Conservation (phyloP, 2,797 vertebrate species). For the Sebastes variabilis region DNA sequence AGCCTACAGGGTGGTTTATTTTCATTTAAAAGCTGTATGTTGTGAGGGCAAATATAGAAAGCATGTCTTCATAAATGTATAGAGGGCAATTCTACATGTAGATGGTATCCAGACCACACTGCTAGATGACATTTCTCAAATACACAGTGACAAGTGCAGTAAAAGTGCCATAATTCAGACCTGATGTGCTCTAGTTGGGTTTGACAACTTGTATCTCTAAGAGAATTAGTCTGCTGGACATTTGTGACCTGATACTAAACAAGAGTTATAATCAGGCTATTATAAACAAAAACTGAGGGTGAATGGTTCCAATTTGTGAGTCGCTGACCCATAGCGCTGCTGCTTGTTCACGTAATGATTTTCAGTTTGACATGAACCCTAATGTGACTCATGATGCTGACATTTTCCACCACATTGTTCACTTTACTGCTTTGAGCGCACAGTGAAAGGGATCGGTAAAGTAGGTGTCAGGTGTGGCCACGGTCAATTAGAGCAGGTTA, state of each 20-base stretch:
- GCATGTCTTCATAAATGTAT: neutral
- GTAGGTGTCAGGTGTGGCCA: constrained; percentile 47
- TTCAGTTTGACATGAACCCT: constrained; percentile 47
- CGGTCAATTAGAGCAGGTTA: constrained; percentile 40
- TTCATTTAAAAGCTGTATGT: neutral
- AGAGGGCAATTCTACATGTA: neutral
- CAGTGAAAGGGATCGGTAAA: constrained; percentile 16
- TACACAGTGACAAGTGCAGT: neutral
- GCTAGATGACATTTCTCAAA: constrained; percentile 2
- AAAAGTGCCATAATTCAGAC: constrained; percentile 31
- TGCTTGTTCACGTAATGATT: constrained; percentile 28
- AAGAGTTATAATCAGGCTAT: constrained; percentile 38
- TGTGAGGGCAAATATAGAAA: constrained; percentile 1
- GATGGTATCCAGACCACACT: neutral
- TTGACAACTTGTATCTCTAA: constrained; percentile 10
- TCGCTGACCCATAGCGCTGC: constrained; percentile 41
- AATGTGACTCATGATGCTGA: constrained; percentile 69
- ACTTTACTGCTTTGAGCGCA: neutral
- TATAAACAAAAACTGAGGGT: constrained; percentile 28
- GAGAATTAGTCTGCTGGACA: constrained; percentile 39
- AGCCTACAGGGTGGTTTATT: neutral
- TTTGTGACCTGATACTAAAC: constrained; percentile 43
- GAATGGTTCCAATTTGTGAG: constrained; percentile 54
- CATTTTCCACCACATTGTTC: constrained; percentile 62
- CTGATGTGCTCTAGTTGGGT: constrained; percentile 16